Conservation (phyloP, 2,797 vertebrate genomes). For the Liparis tanakae region DNA sequence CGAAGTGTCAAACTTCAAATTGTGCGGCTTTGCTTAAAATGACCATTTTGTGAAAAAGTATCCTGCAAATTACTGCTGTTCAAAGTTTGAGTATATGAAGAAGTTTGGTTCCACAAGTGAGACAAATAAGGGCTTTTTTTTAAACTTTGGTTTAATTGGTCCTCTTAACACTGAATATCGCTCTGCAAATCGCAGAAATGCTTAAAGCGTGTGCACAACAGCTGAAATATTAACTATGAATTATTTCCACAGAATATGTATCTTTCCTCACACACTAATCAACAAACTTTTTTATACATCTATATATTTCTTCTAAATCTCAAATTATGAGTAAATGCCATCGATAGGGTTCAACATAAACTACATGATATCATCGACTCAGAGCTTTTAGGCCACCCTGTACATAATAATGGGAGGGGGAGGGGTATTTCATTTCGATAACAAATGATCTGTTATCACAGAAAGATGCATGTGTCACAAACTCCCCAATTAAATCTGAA, state of each 20-base stretch:
- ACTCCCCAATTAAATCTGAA: conserved; percentile 66
- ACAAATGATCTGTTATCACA: conserved; percentile 60
- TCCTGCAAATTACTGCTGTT: neutral
- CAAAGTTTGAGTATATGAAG: neutral
- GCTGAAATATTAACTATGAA: conserved; percentile 25
- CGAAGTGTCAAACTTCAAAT: neutral
- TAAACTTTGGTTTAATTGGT: neutral
- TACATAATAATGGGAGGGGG: conserved; percentile 8
- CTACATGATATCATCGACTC: conserved; percentile 13
- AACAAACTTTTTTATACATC: neutral
- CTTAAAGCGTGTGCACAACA: conserved; percentile 1
- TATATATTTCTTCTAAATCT: conserved; percentile 9
- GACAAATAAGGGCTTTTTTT: neutral
- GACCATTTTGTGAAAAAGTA: neutral
- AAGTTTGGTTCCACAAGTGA: neutral
- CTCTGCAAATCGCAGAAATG: neutral
- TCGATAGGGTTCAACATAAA: neutral
- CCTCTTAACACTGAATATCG: neutral
- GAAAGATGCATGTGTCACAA: conserved; percentile 64
- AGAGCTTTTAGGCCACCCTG: conserved; percentile 1
- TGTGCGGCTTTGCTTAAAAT: neutral
- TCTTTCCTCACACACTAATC: conserved; percentile 13
- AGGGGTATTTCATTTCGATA: conserved; percentile 54
- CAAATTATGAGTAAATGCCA: conserved; percentile 27
- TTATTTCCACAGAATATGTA: conserved; percentile 8